These are phyloP conservation scores for Rhabdornis inornatus DNA, from an alignment of 2,113 vertebrate species.

Conservation along the genomic window DNA sequence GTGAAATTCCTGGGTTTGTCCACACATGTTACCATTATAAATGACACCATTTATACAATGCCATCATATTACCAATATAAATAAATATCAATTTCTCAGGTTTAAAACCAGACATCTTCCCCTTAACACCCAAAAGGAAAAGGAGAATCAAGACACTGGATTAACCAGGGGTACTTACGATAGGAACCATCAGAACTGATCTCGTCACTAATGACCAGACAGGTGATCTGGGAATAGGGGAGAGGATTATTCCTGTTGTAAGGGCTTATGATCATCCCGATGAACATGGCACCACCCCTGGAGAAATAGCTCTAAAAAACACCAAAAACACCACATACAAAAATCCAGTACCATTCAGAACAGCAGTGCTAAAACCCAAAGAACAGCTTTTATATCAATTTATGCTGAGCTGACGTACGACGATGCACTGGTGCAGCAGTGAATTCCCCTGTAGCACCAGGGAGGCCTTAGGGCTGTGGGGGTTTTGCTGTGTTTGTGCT, in stretches of 20 bases:
- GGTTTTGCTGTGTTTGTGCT: rapidly evolving
- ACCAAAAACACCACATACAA: not conserved
- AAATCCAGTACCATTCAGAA: not conserved
- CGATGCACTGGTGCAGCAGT: not conserved
- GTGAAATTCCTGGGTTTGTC: not conserved
- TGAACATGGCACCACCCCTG: conserved; percentile 93
- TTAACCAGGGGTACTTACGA: conserved; percentile 76
- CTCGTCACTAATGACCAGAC: conserved; percentile 89
- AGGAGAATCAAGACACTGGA: not conserved
- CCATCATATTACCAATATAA: not conserved
- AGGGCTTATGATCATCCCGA: conserved; percentile 97
- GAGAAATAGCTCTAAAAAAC: conserved; percentile 92
- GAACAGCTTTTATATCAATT: rapidly evolving
- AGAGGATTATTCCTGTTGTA: conserved; percentile 91
- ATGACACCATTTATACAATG: not conserved
- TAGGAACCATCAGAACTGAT: conserved; percentile 79
- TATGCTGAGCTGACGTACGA: rapidly evolving
- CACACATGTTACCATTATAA: not conserved
- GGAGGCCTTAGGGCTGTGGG: rapidly evolving
- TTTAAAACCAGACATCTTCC: not conserved
- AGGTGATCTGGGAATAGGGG: conserved; percentile 92
- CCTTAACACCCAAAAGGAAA: not conserved
- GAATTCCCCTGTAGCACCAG: too few relatives aligned
- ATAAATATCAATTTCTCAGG: not conserved
- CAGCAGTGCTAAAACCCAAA: not conserved